phyloP scores from a whole-genome alignment of 1,140 invertebrate species.

The Drosophila ohnishii region DNA sequence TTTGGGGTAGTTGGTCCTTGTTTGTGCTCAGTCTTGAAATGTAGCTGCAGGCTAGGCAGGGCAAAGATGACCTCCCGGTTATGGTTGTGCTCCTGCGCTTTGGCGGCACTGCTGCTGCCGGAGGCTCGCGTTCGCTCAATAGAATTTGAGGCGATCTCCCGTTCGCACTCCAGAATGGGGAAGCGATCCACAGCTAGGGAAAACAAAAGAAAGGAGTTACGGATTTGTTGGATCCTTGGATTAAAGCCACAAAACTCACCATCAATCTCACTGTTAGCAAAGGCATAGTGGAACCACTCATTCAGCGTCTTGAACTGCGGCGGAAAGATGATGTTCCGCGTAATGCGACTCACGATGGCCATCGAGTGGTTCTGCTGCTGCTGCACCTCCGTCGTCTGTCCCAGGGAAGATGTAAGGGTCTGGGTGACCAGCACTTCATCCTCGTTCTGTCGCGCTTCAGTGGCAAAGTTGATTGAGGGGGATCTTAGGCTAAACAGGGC shows the following conservation, averaged over 20 bases:
- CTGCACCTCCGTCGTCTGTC: conserved; percentile 87
- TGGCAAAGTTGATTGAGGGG: conserved; percentile 96
- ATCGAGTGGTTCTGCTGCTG: conserved; percentile 91
- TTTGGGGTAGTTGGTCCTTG: conserved; percentile 90
- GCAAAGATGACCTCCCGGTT: conserved; percentile 97
- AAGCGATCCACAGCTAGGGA: conserved; percentile 92
- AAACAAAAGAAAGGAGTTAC: not conserved
- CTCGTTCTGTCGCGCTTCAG: conserved; percentile 93
- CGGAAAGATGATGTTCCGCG: conserved; percentile 95
- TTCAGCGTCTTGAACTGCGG: conserved; percentile 96
- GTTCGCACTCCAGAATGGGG: conserved; percentile 91
- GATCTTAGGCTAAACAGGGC: conserved; percentile 97
- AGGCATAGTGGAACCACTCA: conserved; percentile 99
- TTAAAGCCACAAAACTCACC: conserved; percentile 85
- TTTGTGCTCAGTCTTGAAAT: conserved; percentile 96
- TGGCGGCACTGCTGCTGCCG: conserved; percentile 83
- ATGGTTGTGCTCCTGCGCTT: conserved; percentile 92
- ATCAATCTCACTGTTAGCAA: conserved; percentile 96
- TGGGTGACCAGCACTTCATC: conserved; percentile 89
- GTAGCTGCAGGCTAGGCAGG: conserved; percentile 94
- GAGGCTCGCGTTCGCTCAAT: conserved; percentile 83
- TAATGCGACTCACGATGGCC: conserved; percentile 96
- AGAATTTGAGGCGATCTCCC: conserved; percentile 83
- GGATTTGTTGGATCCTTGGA: not conserved
- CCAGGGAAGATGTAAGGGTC: conserved; percentile 94